Base-by-base conservation (phyloP, 2,888 invertebrate genomes). In the Notocelia uddmanniana region DNA sequence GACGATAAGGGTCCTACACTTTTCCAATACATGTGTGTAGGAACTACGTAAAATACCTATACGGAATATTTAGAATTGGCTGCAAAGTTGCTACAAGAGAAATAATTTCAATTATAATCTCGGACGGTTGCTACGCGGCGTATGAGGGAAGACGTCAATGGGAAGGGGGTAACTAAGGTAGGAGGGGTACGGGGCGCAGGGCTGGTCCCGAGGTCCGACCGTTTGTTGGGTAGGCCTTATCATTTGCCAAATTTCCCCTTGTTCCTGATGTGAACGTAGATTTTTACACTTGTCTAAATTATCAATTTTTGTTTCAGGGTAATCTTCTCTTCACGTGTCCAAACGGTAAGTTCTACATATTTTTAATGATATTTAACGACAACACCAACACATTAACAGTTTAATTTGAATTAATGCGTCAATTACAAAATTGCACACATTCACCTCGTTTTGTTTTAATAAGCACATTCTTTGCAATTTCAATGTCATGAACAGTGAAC, bases 311-410 rank as follows among this genome's bases (percentile, higher is more conserved):
- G 82, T 95, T 95, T 76, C 96, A 96, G 96, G 94, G 94, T 83
- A 94, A 95, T 83, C 86, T 96, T 83, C 86, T 96, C 89, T 96
- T 96, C 92, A 95, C 95, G 82, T 96, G 96, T 94, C 96, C 96
- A 81, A 96, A 95, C 86, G 96, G 96, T 96, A 90, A 96, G 96
- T 95, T 31, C 8, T 31, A 60, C 23, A 62, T 70, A 68, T 60
- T 73, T 34, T 64, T 55, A 13, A 54, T 57, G 11, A 48, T 3
- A 23, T 13, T 41, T 11, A n/a, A 8, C 18, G 11, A 11, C 31
- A 55, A 45, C 26, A 66, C 21, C n/a, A 26, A 34, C 23, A 45
- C 31, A 34, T 11, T 45, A 19, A 50, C 3, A 37, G 34, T 13
- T 5, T 50, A 50, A 41, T 64, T 13, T 5, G 34, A 34, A 41